Percentiles rank a stretch among this genome's conserved stretches.
Conservation (phyloP, 2,797 vertebrate species). For the Platyrinchus mystaceus region DNA sequence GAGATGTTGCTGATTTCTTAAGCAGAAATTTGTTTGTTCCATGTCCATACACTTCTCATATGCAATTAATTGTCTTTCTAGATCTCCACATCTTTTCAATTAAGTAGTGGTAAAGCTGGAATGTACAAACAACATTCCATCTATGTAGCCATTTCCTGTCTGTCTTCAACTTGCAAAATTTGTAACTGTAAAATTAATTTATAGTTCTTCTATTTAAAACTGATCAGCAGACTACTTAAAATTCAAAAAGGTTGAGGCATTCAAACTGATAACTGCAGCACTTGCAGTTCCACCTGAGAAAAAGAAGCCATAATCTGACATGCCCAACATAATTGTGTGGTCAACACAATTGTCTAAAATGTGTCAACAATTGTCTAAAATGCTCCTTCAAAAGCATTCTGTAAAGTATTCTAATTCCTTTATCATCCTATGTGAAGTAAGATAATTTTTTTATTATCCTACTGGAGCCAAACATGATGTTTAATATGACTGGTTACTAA, state of each 20-base stretch:
- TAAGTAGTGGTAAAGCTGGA: background rate
- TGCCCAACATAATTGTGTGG: background rate
- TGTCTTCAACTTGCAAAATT: background rate
- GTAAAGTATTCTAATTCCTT: background rate
- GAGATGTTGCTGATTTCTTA: background rate
- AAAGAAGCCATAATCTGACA: background rate
- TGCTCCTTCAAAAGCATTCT: background rate
- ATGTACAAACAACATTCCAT: slow-evolving; percentile 15
- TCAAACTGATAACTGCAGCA: background rate
- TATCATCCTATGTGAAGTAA: background rate
- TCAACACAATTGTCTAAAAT: background rate
- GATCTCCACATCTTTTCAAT: background rate
- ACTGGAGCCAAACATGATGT: background rate
- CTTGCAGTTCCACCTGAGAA: background rate
- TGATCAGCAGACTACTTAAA: background rate
- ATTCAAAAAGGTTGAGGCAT: background rate
- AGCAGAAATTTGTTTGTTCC: background rate
- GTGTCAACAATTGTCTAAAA: background rate
- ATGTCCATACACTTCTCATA: background rate
- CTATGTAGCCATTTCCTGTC: background rate
- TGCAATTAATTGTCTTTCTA: background rate
- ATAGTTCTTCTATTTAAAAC: background rate
- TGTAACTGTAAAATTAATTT: background rate
- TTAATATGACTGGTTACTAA: background rate
- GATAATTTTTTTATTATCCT: background rate